A percentile compares a stretch with the other conserved stretches of the same genome.
Evolutionary conservation across 2,888 invertebrate genomes (phyloP).

Genomic region (Athalia cordata): DNA sequence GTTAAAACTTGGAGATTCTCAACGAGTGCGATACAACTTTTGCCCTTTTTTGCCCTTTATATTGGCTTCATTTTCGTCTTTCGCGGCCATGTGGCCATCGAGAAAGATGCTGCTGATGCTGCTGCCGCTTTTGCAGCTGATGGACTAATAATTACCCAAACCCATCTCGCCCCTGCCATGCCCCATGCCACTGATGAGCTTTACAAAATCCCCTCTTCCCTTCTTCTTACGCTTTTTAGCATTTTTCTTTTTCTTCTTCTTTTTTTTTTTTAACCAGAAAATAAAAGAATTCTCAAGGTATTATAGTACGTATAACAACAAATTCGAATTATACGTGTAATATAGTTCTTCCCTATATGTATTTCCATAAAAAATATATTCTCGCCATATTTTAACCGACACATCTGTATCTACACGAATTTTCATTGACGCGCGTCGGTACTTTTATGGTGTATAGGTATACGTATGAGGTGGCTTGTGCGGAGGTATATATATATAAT

Average conservation of each 20-base stretch:
- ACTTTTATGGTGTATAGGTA: no score
- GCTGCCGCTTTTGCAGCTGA: conserved; percentile 50
- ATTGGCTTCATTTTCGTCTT: conserved; percentile 50
- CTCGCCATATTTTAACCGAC: no score
- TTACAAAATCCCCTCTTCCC: neutral
- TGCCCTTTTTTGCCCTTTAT: conserved; percentile 53
- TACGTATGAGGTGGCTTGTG: no score
- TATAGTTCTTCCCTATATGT: no score
- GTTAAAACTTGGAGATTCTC: conserved; percentile 46
- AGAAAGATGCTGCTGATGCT: conserved; percentile 54
- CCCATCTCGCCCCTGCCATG: neutral
- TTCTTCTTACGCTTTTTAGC: neutral
- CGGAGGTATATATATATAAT: no score
- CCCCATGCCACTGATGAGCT: conserved; percentile 8
- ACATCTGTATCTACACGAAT: no score
- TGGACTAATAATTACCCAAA: conserved; percentile 69
- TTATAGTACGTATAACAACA: no score
- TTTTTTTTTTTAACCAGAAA: no score
- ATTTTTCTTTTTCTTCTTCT: neutral
- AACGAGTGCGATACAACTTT: conserved; percentile 40
- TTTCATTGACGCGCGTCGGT: no score
- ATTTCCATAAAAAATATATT: no score
- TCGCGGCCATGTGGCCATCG: conserved; percentile 70
- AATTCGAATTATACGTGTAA: no score
- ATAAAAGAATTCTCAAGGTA: no score